Conservation (phyloP, 1,140 invertebrate genomes). For the Trypoxylus dichotomus region DNA sequence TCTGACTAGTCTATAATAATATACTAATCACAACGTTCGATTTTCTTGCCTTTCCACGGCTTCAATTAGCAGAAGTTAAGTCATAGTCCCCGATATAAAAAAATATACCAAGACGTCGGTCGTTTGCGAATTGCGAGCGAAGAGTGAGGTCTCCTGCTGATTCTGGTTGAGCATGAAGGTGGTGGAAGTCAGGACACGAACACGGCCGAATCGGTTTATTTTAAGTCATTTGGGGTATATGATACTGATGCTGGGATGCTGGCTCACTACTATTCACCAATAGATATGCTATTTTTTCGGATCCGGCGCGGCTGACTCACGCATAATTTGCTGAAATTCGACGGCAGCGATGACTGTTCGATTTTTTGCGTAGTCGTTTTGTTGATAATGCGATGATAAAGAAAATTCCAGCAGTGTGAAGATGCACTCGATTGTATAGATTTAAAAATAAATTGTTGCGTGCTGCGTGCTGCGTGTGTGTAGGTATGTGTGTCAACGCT, state of each 20-base stretch:
- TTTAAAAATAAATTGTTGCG: slow-evolving; percentile 18
- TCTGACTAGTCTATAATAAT: slow-evolving; percentile 35
- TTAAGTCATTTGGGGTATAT: slow-evolving; percentile 24
- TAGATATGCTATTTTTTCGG: neutral
- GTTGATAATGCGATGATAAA: slow-evolving; percentile 22
- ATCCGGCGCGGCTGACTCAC: neutral
- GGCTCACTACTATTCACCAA: neutral
- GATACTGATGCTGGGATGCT: slow-evolving; percentile 8
- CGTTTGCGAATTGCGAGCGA: slow-evolving; percentile 81
- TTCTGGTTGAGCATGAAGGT: slow-evolving; percentile 27
- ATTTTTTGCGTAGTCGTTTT: slow-evolving; percentile 11
- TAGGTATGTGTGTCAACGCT: slow-evolving; percentile 15
- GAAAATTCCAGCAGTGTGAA: slow-evolving; percentile 2
- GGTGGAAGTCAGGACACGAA: slow-evolving; percentile 17
- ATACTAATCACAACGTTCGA: slow-evolving; percentile 33
- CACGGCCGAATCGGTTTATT: slow-evolving; percentile 24
- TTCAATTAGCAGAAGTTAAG: slow-evolving; percentile 76
- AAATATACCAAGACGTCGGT: slow-evolving; percentile 79
- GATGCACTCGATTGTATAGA: neutral
- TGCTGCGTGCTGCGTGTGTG: neutral
- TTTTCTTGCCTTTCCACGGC: slow-evolving; percentile 58
- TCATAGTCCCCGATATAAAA: slow-evolving; percentile 77
- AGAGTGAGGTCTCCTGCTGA: slow-evolving; percentile 61
- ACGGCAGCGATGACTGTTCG: slow-evolving; percentile 7
- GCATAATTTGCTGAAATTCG: slow-evolving; percentile 10